Evolutionary conservation across 2,797 vertebrate species (phyloP), one percentile per base, ranked within the genome.

Genomic region (Chaetodon trifasciatus): DNA sequence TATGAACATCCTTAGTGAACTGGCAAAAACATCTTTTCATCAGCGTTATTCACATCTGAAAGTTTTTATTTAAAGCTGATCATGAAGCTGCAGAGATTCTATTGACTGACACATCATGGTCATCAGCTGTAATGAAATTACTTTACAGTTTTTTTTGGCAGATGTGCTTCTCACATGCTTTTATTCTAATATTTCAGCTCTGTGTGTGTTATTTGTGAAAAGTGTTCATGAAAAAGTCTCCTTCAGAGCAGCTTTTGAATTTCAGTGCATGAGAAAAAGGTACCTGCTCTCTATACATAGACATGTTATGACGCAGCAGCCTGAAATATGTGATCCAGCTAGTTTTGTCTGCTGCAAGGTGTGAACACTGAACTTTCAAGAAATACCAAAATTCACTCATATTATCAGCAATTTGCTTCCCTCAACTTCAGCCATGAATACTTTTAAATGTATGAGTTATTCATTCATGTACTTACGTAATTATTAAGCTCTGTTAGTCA

Each of bases 261-360:
- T 62, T 49, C 49, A 56, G 49, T n/a, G 52, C 24, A 28, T 0
- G 6, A 0, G 10, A 23, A 1, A 61, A 32, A 46, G 12, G 3
- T 8, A 8, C 1, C 21, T 24, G 4, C 17, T 44, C 11, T 1
- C 1, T 42, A 12, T 16, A 32, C 6, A 28, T 13, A 3, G 0
- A 35, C 6, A 58, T 5, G 6, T 23, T 1, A 23, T 23, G 46
- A 37, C 40, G 55, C 19, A 32, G 1, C 4, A 47, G 0, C 0
- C 5, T 60, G 49, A 17, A 90, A 69, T 68, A 88, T 91, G 87
- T 78, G 19, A 57, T 35, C 76, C 1, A 2, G 5, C 74, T 28
- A 0, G 79, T 82, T 86, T 53, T 35, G 0, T 47, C 15, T 39
- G 49, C 1, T 0, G 1, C 11, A 35, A 76, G 75, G 58, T 63